Evolutionary conservation across 2,797 vertebrate genomes (phyloP), one percentile per base, ranked within the genome.

Genomic region (Mormyrus proboscirostris): DNA sequence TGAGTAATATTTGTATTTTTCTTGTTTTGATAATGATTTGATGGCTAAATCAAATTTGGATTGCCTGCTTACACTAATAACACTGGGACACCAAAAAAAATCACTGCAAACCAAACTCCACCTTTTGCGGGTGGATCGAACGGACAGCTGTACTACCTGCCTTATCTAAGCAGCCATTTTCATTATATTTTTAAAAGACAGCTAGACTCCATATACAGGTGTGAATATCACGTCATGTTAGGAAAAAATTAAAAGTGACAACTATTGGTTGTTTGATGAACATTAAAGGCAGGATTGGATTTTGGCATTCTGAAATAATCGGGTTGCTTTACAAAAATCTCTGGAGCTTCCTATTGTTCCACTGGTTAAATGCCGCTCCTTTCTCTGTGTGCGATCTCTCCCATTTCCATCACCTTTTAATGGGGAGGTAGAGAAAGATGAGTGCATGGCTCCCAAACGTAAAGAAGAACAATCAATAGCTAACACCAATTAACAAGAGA

Each of bases 211-310:
- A 76, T 47, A 62, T n/a, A 82, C n/a, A 82, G 7, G 12, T 3
- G 85, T 8, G 62, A 44, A 55, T 62, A 41, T 53, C n/a, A 79
- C 1, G 76, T 2, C 1, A 25, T 87, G 88, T 55, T 88, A 9
- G 44, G 86, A 59, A 51, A 87, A 87, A 88, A 90, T 83, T 88
- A 88, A 89, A 90, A 89, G 87, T 88, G 87, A 87, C 79, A 89
- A 79, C 6, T 44, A 25, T 29, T 53, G 38, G 83, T 51, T 53
- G 87, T 87, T 57, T 87, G 55, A n/a, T 29, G 25, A 22, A 55
- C 76, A 44, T 51, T 88, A 57, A 85, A 9, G n/a, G 19, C 49
- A 12, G 38, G 51, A 65, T 57, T 62, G 14, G 57, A 33, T 73
- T 19, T 59, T 57, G 69, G 41, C 33, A 49, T 84, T 89, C 82